Evolutionary conservation across 1,140 invertebrate species (phyloP).

Genomic region (Caenorhabditis briggsae): DNA sequence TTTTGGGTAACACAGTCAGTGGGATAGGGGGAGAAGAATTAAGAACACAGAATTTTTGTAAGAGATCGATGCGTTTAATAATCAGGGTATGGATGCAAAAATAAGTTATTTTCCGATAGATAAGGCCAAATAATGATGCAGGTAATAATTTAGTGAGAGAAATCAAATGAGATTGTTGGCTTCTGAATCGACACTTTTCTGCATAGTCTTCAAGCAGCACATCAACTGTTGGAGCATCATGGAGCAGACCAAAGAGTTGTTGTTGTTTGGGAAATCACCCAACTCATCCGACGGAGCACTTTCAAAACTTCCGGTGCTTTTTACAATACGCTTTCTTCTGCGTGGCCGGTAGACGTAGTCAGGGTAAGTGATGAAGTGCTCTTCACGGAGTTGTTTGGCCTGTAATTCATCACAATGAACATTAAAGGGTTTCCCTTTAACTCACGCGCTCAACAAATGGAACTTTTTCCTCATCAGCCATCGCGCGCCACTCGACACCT

Average conservation of each 20-base stretch:
- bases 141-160: no score
- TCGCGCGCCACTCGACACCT: constrained; percentile 30
- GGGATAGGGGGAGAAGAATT: no score
- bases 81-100: no score
- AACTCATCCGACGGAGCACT: background rate
- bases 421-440: background rate
- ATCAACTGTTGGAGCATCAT: background rate
- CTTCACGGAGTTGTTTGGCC: constrained; percentile 48
- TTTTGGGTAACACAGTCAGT: no score
- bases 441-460: constrained; percentile 52
- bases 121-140: no score
- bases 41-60: no score
- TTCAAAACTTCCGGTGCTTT: constrained; percentile 20
- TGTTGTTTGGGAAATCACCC: background rate
- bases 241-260: background rate
- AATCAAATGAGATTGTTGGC: no score
- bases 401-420: background rate
- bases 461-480: constrained; percentile 36
- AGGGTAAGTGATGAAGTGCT: constrained; percentile 22
- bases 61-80: no score
- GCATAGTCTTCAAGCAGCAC: no score
- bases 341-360: constrained; percentile 52
- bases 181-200: no score
- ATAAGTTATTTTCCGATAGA: no score
- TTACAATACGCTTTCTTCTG: constrained; percentile 51